These are phyloP conservation scores for Sebastes fasciatus DNA, from an alignment of 2,113 vertebrate genomes.

Conservation along the genomic window DNA sequence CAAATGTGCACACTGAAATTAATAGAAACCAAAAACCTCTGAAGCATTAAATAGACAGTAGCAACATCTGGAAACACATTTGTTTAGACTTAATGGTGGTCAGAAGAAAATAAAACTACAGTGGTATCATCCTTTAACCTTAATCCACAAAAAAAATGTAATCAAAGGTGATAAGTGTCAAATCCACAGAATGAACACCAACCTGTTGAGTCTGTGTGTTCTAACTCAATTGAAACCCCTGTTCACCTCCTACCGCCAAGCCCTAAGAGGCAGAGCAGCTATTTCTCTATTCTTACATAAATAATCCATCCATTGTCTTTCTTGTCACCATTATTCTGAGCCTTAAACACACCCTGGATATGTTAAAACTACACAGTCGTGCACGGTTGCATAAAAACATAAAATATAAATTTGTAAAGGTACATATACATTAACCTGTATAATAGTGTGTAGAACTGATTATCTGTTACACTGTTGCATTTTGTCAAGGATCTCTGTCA, in stretches of 20 bases:
- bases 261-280: neutral
- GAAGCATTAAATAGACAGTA: neutral
- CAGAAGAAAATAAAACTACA: neutral
- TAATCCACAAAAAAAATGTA: neutral
- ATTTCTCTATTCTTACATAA: neutral
- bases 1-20: neutral
- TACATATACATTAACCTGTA: neutral
- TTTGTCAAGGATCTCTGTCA: constrained; percentile 20
- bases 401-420: constrained; percentile 6
- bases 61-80: neutral
- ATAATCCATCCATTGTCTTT: neutral
- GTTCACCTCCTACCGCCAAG: neutral
- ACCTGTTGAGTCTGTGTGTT: no score
- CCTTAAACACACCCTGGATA: neutral
- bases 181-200: neutral
- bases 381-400: neutral
- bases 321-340: neutral
- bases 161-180: neutral
- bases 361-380: neutral
- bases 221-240: neutral
- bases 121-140: neutral
- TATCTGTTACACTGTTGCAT: neutral
- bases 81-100: neutral
- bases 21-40: neutral
- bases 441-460: constrained; percentile 14